phyloP scores from a whole-genome alignment of 2,888 invertebrate species.

The Sericinus montela region DNA sequence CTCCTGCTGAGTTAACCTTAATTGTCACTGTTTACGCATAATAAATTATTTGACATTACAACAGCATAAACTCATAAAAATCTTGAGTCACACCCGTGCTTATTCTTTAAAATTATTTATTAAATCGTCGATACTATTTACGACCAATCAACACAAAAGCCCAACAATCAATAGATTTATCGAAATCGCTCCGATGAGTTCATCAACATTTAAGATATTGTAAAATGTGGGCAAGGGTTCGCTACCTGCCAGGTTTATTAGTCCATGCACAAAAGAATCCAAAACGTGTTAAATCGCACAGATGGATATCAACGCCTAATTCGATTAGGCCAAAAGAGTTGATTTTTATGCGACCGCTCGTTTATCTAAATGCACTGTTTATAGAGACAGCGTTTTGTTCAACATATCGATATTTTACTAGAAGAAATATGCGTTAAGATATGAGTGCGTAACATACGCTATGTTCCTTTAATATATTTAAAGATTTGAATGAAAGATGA shows the following conservation, averaged over 20 bases:
- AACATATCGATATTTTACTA: conserved; percentile 24
- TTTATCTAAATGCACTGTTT: conserved; percentile 62
- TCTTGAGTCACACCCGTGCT: conserved; percentile 32
- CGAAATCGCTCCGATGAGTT: conserved; percentile 61
- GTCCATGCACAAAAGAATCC: conserved; percentile 67
- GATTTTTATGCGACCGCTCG: conserved; percentile 71
- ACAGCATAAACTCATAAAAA: conserved; percentile 28
- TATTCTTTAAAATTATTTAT: conserved; percentile 37
- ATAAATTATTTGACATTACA: conserved; percentile 31
- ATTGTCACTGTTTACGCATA: conserved; percentile 21
- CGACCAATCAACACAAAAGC: conserved; percentile 43
- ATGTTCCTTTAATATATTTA: too few species aligned
- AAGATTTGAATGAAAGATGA: too few species aligned
- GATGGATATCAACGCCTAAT: conserved; percentile 72
- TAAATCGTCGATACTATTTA: conserved; percentile 45
- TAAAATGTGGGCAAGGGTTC: conserved; percentile 49
- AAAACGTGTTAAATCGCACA: conserved; percentile 74
- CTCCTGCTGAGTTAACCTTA: conserved; percentile 19
- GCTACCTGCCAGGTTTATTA: conserved; percentile 75
- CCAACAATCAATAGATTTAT: conserved; percentile 57
- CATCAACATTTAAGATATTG: conserved; percentile 68
- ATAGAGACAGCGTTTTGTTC: conserved; percentile 39
- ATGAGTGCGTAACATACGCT: too few species aligned
- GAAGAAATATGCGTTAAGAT: background rate
- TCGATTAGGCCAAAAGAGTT: conserved; percentile 75